Evolutionary conservation across 37 sponge, comb jelly and placozoan genomes (phyloP).

Genomic region (Ianthella basta): DNA sequence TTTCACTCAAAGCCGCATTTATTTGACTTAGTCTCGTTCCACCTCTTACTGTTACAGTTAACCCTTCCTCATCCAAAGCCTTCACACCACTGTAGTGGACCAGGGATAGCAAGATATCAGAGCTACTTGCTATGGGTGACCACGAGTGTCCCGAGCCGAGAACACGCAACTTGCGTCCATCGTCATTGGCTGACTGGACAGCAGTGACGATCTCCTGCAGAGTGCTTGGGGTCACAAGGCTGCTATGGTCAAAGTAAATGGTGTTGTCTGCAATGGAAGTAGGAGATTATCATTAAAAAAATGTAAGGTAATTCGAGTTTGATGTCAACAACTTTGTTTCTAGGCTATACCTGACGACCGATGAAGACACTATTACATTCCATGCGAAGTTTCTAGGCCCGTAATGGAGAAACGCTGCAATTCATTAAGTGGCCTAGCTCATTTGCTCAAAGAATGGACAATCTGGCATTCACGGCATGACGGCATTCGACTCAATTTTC

Average conservation of each 20-base stretch:
- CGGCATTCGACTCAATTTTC: no score
- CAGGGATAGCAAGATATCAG: constrained; percentile 57
- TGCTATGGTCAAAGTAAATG: background rate
- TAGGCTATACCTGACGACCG: no score
- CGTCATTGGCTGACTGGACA: constrained; percentile 36
- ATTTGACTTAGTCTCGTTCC: constrained; percentile 70
- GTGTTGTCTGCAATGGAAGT: background rate
- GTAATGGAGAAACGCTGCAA: no score
- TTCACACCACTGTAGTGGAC: constrained; percentile 63
- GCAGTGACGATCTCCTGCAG: constrained; percentile 51
- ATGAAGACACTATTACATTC: no score
- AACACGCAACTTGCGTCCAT: constrained; percentile 49
- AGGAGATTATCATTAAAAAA: no score
- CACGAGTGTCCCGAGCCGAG: constrained; percentile 77
- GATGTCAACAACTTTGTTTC: no score
- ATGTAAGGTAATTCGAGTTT: no score
- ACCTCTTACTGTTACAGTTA: constrained; percentile 56
- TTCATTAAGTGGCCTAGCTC: no score
- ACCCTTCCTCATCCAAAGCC: constrained; percentile 22
- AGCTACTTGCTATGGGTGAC: constrained; percentile 53
- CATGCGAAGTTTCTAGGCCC: no score
- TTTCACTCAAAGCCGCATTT: constrained; percentile 6
- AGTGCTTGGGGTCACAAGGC: background rate
- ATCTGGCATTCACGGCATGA: no score
- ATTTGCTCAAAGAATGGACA: no score